Evolutionary conservation across 2,888 invertebrate genomes (phyloP).

Genomic region (Cheilosia variabilis): DNA sequence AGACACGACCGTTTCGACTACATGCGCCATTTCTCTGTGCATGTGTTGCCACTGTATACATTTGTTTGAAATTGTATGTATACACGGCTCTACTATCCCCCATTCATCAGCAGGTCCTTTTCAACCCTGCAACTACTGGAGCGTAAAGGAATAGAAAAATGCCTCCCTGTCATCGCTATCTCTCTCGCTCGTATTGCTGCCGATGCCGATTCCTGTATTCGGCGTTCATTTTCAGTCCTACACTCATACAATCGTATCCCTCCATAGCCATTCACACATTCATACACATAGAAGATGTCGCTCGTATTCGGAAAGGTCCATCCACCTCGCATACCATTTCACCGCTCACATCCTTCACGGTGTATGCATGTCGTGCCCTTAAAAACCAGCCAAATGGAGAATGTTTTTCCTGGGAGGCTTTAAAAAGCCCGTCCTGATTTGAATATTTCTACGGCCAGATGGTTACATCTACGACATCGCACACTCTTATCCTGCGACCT

Average conservation of each 20-base stretch:
- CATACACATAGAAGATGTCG: background rate
- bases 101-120: constrained; percentile 62
- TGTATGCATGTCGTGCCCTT: constrained; percentile 2
- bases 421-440: constrained; percentile 9
- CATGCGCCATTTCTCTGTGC: constrained; percentile 3
- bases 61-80: background rate
- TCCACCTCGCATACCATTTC: background rate
- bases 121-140: constrained; percentile 19
- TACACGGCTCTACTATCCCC: constrained; percentile 28
- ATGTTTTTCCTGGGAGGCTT: constrained; percentile 2
- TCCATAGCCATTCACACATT: background rate
- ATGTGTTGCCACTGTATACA: background rate
- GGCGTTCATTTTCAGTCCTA: constrained; percentile 14
- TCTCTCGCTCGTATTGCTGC: background rate
- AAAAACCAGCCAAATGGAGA: background rate
- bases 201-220: background rate
- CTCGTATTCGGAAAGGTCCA: background rate
- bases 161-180: background rate
- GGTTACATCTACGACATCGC: background rate
- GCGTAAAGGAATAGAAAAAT: background rate
- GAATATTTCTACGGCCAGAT: background rate
- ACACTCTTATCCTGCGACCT: background rate
- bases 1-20: background rate
- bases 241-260: background rate
- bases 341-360: background rate